Evolutionary conservation across 2,888 invertebrate genomes (phyloP).

Genomic region (Phoronis australis): DNA sequence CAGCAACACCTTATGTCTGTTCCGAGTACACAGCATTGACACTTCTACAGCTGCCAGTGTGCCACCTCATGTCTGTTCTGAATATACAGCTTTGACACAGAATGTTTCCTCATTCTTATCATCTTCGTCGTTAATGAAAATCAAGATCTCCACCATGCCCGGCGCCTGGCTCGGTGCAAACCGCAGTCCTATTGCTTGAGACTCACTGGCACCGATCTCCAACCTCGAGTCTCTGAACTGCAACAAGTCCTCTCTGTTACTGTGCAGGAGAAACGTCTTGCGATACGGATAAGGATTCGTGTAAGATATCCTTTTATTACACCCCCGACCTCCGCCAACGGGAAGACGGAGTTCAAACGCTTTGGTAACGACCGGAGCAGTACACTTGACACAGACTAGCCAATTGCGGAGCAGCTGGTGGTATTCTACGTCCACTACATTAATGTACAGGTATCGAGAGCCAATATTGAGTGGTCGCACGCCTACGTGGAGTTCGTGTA

Average conservation of each 20-base stretch:
- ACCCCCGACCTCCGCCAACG: conserved; percentile 46
- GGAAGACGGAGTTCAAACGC: conserved; percentile 51
- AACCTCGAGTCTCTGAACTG: conserved; percentile 47
- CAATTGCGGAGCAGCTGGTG: conserved; percentile 51
- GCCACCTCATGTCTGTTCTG: background rate
- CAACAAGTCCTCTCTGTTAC: conserved; percentile 48
- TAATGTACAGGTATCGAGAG: conserved; percentile 45
- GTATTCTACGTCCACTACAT: conserved; percentile 52
- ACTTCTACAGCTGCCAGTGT: conserved; percentile 12
- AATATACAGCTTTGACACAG: conserved; percentile 29
- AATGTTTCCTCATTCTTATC: conserved; percentile 55
- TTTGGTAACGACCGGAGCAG: conserved; percentile 45
- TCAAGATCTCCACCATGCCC: conserved; percentile 44
- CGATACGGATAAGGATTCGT: conserved; percentile 51
- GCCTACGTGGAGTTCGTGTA: conserved; percentile 50
- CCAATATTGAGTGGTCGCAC: conserved; percentile 36
- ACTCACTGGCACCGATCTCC: conserved; percentile 40
- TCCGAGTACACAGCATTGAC: conserved; percentile 23
- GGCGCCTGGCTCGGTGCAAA: conserved; percentile 44
- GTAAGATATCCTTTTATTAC: conserved; percentile 51
- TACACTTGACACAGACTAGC: conserved; percentile 49
- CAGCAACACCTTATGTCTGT: background rate
- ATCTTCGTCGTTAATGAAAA: conserved; percentile 54
- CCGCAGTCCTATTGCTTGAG: conserved; percentile 43
- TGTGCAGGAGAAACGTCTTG: conserved; percentile 42